These are phyloP conservation scores for Flexamia atlantica DNA, from an alignment of 2,888 invertebrate species.

Conservation along the genomic window DNA sequence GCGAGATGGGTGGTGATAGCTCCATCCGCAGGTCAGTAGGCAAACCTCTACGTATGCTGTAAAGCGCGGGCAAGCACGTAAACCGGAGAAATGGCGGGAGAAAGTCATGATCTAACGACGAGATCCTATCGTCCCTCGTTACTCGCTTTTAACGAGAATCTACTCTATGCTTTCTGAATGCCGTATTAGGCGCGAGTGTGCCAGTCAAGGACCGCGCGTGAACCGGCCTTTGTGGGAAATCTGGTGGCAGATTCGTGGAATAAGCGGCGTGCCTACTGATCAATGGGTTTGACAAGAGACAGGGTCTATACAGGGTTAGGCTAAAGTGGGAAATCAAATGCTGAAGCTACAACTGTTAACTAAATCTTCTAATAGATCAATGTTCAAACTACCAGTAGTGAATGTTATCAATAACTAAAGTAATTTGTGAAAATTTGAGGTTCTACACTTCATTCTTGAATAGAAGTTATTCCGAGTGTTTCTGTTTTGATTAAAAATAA, in stretches of 20 bases:
- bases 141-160: conserved; percentile 57
- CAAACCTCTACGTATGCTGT: conserved; percentile 15
- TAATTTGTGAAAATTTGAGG: too few species aligned
- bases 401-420: too few species aligned
- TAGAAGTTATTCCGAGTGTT: too few species aligned
- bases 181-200: conserved; percentile 48
- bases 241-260: too few species aligned
- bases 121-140: conserved; percentile 57
- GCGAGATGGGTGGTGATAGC: not conserved
- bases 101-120: conserved; percentile 55
- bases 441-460: too few species aligned
- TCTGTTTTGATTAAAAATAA: too few species aligned
- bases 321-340: too few species aligned
- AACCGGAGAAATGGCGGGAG: conserved; percentile 54
- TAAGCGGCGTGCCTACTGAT: too few species aligned
- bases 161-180: conserved; percentile 58
- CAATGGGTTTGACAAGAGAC: not conserved
- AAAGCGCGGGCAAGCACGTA: conserved; percentile 41
- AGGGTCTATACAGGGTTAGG: too few species aligned
- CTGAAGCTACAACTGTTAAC: too few species aligned
- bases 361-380: too few species aligned
- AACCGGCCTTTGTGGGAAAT: conserved; percentile 17
- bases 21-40: conserved; percentile 1
- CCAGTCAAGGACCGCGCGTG: conserved; percentile 10
- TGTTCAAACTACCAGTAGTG: too few species aligned